A percentile compares a stretch with the other conserved stretches of the same genome.
Evolutionary conservation across 2,888 invertebrate species (phyloP).

Genomic region (Chloromyia formosa): DNA sequence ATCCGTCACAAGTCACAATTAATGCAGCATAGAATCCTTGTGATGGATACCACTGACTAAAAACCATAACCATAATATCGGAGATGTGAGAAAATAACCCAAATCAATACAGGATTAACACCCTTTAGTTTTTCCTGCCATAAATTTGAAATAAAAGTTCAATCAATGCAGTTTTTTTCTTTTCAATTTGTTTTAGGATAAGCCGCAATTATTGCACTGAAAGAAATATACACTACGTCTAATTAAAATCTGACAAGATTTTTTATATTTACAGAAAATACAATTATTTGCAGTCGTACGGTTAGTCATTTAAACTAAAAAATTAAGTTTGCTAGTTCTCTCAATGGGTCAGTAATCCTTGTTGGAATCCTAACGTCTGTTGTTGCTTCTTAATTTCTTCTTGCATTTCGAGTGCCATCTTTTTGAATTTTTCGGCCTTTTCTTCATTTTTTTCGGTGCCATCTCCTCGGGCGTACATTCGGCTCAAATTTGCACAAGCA

Average conservation of each 20-base stretch:
- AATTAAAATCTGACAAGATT: slow-evolving; percentile 11
- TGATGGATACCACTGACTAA: no score
- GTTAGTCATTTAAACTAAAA: neutral
- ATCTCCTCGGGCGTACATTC: slow-evolving; percentile 86
- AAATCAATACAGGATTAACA: no score
- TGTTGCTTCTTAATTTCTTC: slow-evolving; percentile 71
- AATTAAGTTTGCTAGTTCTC: neutral
- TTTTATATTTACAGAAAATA: slow-evolving; percentile 30
- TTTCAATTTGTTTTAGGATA: no score
- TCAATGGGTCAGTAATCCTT: slow-evolving; percentile 61
- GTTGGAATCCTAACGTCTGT: slow-evolving; percentile 67
- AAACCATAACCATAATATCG: no score
- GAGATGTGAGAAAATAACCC: no score
- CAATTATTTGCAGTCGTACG: neutral
- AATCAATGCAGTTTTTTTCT: no score
- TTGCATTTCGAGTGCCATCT: slow-evolving; percentile 75
- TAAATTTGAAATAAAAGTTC: no score
- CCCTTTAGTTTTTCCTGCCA: no score
- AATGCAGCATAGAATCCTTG: no score
- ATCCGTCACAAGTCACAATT: no score
- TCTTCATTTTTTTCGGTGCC: slow-evolving; percentile 78
- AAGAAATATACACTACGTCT: neutral
- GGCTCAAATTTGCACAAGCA: slow-evolving; percentile 89
- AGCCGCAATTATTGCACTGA: no score
- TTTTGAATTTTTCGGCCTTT: slow-evolving; percentile 77